Base-by-base conservation (phyloP, 1,140 invertebrate genomes). In the Oncopodura yosiiana region DNA sequence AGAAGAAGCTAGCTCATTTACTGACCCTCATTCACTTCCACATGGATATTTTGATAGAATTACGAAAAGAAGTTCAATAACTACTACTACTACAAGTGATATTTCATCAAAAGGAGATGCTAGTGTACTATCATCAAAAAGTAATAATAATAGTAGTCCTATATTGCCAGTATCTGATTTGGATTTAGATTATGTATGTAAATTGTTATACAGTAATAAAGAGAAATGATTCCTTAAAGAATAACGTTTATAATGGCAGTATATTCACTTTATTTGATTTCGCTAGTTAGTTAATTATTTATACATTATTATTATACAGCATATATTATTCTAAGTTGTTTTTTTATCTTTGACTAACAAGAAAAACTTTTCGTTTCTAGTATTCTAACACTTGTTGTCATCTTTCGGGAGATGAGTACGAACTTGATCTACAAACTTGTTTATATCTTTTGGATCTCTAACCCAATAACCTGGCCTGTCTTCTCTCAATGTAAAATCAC, bases 1-100 rank as follows among this genome's bases (percentile, higher is more conserved):
- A 27, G 74, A 86, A 70, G 79, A 81, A 58, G 65, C 81, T 16
- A 74, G 71, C 48, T 84, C 86, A 2, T 79, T 93, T 49, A 78
- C 68, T 39, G 87, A 91, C 74, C 66, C 73, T 56, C 67, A 73
- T 69, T 66, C 75, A 3, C 55, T 70, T 26, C 52, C 43, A 8
- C 36, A 19, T 27, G 39, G 50, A 56, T n/a, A 18, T 27, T 12
- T 26, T 29, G 29, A 53, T 23, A 11, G 34, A 12, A 5, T 14
- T 12, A 12, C 43, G n/a, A n/a, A n/a, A 26, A 34, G 14, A 26
- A 39, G 26, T 37, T 16, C 24, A 21, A 24, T n/a, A 32, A 42
- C 26, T 30, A 23, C 21, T 29, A 18, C 50, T 26, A 18, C 11
- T 36, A 24, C 11, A 16, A 1, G 2, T 11, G 27, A 37, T 26